Evolutionary conservation across 2,888 invertebrate species (phyloP).

Genomic region (Limenitis camilla): DNA sequence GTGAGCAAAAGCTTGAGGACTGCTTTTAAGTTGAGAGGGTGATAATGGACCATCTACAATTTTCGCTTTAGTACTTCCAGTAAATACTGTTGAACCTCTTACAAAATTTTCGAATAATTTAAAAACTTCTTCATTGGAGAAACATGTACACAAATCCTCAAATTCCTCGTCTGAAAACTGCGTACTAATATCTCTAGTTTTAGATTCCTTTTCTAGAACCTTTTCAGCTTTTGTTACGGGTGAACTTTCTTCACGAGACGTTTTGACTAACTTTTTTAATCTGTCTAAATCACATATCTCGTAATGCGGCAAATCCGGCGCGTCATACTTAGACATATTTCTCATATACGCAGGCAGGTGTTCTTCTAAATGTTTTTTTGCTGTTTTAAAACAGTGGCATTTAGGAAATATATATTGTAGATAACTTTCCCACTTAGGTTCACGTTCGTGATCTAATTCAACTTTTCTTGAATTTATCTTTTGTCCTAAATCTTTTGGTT

Average conservation of each 20-base stretch:
- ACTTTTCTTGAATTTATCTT: constrained; percentile 34
- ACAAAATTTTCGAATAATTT: constrained; percentile 30
- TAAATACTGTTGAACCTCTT: constrained; percentile 21
- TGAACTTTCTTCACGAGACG: constrained; percentile 31
- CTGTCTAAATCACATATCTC: constrained; percentile 39
- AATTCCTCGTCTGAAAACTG: constrained; percentile 49
- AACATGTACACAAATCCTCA: constrained; percentile 49
- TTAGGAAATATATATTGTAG: constrained; percentile 40
- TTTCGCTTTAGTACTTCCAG: constrained; percentile 23
- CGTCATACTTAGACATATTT: constrained; percentile 42
- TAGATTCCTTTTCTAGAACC: constrained; percentile 32
- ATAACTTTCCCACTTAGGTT: constrained; percentile 56
- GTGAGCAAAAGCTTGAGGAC: constrained; percentile 36
- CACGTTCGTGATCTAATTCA: constrained; percentile 43
- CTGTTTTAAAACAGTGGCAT: constrained; percentile 45
- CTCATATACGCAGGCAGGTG: constrained; percentile 59
- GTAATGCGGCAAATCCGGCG: constrained; percentile 46
- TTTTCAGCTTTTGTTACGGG: constrained; percentile 23
- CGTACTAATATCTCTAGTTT: constrained; percentile 38
- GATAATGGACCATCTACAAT: constrained; percentile 32
- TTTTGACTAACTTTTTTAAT: constrained; percentile 42
- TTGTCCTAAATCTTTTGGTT: constrained; percentile 27
- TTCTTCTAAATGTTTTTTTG: constrained; percentile 49
- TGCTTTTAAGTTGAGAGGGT: constrained; percentile 28
- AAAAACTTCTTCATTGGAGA: constrained; percentile 42